phyloP scores from a whole-genome alignment of 2,113 vertebrate genomes.

The Oncorhynchus mykiss region DNA sequence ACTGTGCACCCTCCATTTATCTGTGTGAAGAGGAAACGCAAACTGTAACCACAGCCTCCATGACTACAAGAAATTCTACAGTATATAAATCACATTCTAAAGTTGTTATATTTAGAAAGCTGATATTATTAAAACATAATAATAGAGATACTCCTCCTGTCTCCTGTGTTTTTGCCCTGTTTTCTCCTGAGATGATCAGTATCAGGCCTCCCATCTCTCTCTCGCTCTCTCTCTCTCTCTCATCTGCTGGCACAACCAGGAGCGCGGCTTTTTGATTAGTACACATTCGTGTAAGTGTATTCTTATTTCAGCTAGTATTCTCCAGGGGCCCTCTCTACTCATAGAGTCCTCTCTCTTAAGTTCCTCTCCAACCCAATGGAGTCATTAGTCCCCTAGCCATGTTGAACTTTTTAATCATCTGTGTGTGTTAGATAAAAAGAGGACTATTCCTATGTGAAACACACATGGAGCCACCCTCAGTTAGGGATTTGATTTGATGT shows the following conservation, averaged over 20 bases:
- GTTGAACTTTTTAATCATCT: constrained; percentile 79
- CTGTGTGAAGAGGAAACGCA: constrained; percentile 7
- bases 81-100: neutral
- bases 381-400: constrained; percentile 74
- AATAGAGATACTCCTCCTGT: constrained; percentile 2
- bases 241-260: constrained; percentile 62
- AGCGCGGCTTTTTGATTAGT: constrained; percentile 70
- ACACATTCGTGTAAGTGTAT: constrained; percentile 71
- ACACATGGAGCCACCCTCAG: constrained; percentile 53
- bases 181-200: neutral
- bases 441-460: constrained; percentile 68
- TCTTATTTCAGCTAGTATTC: constrained; percentile 60
- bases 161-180: neutral
- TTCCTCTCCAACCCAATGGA: constrained; percentile 62
- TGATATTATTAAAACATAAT: constrained; percentile 1
- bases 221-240: constrained; percentile 32
- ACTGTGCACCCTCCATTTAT: constrained; percentile 49
- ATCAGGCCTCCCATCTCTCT: constrained; percentile 42
- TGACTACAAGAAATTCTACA: neutral
- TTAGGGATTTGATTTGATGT: constrained; percentile 63
- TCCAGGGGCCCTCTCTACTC: constrained; percentile 58
- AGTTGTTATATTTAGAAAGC: too few species aligned
- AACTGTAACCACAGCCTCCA: neutral
- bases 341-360: constrained; percentile 59
- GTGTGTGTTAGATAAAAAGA: constrained; percentile 74